These are phyloP conservation scores for Nycticryphes semicollaris DNA, from an alignment of 2,113 vertebrate genomes.

Conservation along the genomic window DNA sequence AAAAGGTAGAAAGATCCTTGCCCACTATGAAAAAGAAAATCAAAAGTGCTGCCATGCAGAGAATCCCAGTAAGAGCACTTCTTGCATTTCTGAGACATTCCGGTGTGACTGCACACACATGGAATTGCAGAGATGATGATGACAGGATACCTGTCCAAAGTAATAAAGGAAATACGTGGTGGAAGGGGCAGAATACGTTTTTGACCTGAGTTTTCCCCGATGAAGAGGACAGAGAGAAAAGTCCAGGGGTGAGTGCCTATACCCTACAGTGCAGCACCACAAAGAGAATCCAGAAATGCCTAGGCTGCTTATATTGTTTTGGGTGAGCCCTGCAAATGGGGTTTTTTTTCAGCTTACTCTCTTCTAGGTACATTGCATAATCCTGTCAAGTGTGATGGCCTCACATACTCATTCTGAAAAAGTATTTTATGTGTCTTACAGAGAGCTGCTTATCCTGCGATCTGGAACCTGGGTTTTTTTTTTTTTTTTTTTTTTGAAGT, in stretches of 20 bases:
- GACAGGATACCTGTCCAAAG: neutral
- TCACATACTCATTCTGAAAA: neutral
- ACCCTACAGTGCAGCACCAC: neutral
- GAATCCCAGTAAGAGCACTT: neutral
- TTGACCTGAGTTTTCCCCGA: fast-evolving
- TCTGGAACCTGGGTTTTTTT: neutral
- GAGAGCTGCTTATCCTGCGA: neutral
- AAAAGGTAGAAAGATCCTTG: neutral
- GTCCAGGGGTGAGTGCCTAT: neutral
- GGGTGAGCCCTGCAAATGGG: neutral
- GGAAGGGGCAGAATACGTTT: neutral
- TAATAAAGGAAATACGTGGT: neutral
- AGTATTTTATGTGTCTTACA: neutral
- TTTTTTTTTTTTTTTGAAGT: neutral
- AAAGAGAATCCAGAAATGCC: neutral
- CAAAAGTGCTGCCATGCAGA: neutral
- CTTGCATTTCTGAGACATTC: neutral
- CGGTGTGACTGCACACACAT: neutral
- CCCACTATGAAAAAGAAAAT: neutral
- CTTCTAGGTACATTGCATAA: neutral
- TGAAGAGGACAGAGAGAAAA: neutral
- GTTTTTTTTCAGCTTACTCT: neutral
- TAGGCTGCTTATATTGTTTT: neutral
- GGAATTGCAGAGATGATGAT: neutral
- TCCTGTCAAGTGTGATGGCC: neutral